phyloP scores from a whole-genome alignment of 2,888 invertebrate genomes.

The Asteroscopus sphinx region DNA sequence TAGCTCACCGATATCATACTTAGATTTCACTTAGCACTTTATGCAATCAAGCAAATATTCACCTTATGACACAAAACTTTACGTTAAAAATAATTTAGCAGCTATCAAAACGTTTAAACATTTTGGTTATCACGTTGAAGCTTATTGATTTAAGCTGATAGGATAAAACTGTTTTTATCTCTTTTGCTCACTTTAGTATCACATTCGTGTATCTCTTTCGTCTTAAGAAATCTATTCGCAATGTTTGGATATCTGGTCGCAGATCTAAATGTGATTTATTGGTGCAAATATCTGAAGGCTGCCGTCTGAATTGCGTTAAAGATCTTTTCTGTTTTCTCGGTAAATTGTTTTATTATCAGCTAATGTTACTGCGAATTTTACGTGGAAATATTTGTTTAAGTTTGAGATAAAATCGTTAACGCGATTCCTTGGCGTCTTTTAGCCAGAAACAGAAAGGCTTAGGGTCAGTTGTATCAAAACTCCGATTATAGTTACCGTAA shows the following conservation, averaged over 20 bases:
- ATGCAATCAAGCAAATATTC: conserved; percentile 35
- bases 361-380: conserved; percentile 29
- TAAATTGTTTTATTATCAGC: conserved; percentile 47
- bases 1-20: conserved; percentile 69
- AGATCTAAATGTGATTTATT: conserved; percentile 58
- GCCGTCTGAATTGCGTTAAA: conserved; percentile 44
- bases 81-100: conserved; percentile 26
- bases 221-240: conserved; percentile 47
- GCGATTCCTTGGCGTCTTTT: conserved; percentile 14
- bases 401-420: conserved; percentile 17
- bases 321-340: conserved; percentile 35
- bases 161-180: conserved; percentile 46
- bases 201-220: conserved; percentile 41
- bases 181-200: conserved; percentile 39
- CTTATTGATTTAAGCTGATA: conserved; percentile 58
- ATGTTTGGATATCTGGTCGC: conserved; percentile 47
- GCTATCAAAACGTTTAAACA: conserved; percentile 32
- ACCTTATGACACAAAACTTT: conserved; percentile 12
- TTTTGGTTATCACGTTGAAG: conserved; percentile 49
- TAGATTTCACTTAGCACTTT: conserved; percentile 61
- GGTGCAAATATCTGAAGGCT: conserved; percentile 50
- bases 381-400: conserved; percentile 30
- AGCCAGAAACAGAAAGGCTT: background rate
- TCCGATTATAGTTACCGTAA: too few species aligned
- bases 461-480: background rate